phyloP scores from a whole-genome alignment of 2,888 invertebrate genomes.

The Andrena haemorrhoa region DNA sequence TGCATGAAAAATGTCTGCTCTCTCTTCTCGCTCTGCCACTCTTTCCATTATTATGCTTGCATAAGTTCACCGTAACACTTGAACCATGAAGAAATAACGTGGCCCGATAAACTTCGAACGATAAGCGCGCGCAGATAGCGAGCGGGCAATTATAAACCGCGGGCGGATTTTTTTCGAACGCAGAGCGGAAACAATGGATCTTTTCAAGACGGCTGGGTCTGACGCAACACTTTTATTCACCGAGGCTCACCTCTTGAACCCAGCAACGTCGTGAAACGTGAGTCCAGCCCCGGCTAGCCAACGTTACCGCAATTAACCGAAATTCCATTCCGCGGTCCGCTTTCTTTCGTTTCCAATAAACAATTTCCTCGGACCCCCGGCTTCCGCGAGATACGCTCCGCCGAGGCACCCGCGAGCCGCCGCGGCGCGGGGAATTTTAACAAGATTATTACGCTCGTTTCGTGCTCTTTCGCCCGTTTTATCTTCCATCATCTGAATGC shows the following conservation, averaged over 20 bases:
- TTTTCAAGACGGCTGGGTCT: slow-evolving; percentile 31
- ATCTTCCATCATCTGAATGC: slow-evolving; percentile 63
- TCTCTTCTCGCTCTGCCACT: not conserved
- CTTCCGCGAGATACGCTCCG: slow-evolving; percentile 19
- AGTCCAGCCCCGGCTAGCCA: slow-evolving; percentile 31
- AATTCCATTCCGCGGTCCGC: slow-evolving; percentile 30
- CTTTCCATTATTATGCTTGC: slow-evolving; percentile 23
- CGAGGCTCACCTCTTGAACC: slow-evolving; percentile 52
- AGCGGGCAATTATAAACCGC: slow-evolving; percentile 56
- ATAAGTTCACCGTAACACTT: slow-evolving; percentile 34
- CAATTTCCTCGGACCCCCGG: slow-evolving; percentile 22
- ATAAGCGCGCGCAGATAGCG: slow-evolving; percentile 53
- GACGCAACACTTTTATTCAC: slow-evolving; percentile 56
- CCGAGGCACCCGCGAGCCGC: not conserved
- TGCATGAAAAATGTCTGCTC: not conserved
- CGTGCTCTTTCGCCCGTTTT: slow-evolving; percentile 40
- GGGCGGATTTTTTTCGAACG: slow-evolving; percentile 43
- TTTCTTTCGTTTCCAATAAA: not conserved
- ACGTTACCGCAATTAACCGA: slow-evolving; percentile 50
- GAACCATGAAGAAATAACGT: slow-evolving; percentile 53
- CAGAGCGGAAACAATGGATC: slow-evolving; percentile 62
- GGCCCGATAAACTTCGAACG: slow-evolving; percentile 47
- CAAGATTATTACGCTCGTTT: slow-evolving; percentile 59
- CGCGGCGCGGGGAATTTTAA: slow-evolving; percentile 53
- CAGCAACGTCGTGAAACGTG: slow-evolving; percentile 33